Base-by-base conservation (phyloP, 37 sponge, comb jelly and placozoan species). In the Amphimedon queenslandica region DNA sequence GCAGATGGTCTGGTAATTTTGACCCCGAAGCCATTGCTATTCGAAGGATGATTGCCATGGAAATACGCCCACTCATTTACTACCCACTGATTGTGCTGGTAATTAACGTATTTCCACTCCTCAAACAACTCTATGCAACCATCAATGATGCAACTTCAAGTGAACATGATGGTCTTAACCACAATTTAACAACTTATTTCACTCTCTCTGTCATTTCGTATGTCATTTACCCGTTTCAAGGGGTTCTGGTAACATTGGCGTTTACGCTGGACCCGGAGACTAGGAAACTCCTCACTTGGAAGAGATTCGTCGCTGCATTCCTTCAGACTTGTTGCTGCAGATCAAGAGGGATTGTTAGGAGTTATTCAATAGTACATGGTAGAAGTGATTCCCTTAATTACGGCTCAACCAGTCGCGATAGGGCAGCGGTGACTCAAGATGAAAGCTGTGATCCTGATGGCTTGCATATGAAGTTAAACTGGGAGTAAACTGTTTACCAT, bases 241-340 rank as follows among this genome's bases (percentile, higher is more conserved):
- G 82, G 1, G 84, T 66, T 1, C 55, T 74, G 0, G 56, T 82
- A 1, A 57, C 84, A 47, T 33, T 88, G 25, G 56, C 72, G 23
- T 88, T 73, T 72, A 43, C 56, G 2, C 75, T 88, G 0, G 84
- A 82, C 61, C 71, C 32, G 30, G 88, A 77, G 13, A 88, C 88
- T 3, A 32, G 38, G 0, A 24, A 39, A 2, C 60, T 63, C 24
- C 64, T 88, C 5, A 77, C n/a, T 36, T 23, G 60, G n/a, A 10
- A 11, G 11, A 57, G 61, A 21, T 29, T 72, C 4, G 61, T 16
- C 58, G 74, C 53, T 18, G 28, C 28, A 8, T 11, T 58, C 61
- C 11, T 47, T 13, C n/a, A n/a, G n/a, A n/a, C n/a, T n/a, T n/a
- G n/a, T n/a, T n/a, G n/a, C n/a, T n/a, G n/a, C n/a, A n/a, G n/a